A percentile compares a stretch with the other conserved stretches of the same genome.
phyloP scores from a whole-genome alignment of 1,140 invertebrate genomes.

The Steinernema khuongi region DNA sequence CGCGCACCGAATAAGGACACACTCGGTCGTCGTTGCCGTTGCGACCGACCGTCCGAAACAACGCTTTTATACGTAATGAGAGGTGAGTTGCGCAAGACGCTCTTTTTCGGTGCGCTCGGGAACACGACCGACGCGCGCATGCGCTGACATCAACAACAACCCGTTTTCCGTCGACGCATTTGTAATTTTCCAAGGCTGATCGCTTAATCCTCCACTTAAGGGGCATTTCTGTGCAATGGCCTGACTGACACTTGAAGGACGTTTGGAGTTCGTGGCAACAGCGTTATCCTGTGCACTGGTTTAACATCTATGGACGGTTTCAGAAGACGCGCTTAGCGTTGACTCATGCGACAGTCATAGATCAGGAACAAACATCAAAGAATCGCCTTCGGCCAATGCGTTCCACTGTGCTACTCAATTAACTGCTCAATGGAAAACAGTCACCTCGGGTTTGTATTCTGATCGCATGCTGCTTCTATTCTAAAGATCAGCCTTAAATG shows the following conservation, averaged over 20 bases:
- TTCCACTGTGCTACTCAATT: too few species aligned
- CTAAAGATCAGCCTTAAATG: too few species aligned
- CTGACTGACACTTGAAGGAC: not conserved
- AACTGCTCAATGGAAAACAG: too few species aligned
- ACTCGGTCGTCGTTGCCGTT: not conserved
- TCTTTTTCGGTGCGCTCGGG: not conserved
- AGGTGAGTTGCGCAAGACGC: constrained; percentile 3
- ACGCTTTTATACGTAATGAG: constrained; percentile 1
- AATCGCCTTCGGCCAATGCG: not conserved
- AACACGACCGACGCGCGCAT: not conserved
- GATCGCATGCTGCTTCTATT: too few species aligned
- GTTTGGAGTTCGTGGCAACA: not conserved
- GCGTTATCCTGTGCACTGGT: not conserved
- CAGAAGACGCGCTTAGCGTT: not conserved
- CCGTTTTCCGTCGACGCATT: not conserved
- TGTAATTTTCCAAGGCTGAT: not conserved
- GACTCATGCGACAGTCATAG: not conserved
- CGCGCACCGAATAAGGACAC: not conserved
- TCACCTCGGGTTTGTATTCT: too few species aligned
- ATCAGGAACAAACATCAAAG: not conserved
- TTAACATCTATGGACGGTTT: not conserved
- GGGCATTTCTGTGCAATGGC: not conserved
- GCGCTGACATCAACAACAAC: not conserved
- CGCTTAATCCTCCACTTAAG: not conserved
- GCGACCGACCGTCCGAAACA: not conserved